These are phyloP conservation scores for Melanargia galathea DNA, from an alignment of 2,888 invertebrate genomes.

Conservation along the genomic window DNA sequence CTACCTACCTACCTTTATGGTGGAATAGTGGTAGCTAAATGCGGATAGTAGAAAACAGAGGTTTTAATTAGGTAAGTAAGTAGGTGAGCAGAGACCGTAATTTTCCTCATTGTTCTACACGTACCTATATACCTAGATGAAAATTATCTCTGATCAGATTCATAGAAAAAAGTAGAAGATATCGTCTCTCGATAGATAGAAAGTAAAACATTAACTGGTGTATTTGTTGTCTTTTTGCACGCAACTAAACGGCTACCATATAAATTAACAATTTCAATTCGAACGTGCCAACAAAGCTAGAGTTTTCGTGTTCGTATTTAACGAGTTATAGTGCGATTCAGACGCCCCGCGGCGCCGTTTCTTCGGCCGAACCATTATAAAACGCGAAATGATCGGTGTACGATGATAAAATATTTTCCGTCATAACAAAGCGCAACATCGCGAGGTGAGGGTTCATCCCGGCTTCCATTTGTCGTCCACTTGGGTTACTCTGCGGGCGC, in stretches of 20 bases:
- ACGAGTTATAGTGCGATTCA: conserved; percentile 42
- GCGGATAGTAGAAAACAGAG: background rate
- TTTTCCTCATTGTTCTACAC: no score
- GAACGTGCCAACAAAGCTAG: conserved; percentile 58
- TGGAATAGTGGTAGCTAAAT: conserved; percentile 3
- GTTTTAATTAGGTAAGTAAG: background rate
- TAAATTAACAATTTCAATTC: conserved; percentile 50
- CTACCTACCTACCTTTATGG: background rate
- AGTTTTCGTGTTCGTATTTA: conserved; percentile 46
- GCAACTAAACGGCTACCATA: conserved; percentile 51
- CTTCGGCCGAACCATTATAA: conserved; percentile 51
- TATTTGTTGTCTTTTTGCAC: conserved; percentile 10
- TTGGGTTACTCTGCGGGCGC: conserved; percentile 48
- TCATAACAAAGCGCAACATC: conserved; percentile 50
- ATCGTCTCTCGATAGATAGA: background rate
- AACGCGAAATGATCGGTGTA: conserved; percentile 52
- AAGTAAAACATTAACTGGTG: background rate
- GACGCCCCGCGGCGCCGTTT: conserved; percentile 42
- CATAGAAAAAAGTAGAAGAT: background rate
- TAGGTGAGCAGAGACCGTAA: background rate
- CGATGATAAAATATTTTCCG: conserved; percentile 50
- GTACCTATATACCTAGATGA: no score
- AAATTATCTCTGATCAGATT: background rate
- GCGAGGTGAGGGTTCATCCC: conserved; percentile 60
- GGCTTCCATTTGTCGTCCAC: conserved; percentile 66